Percentiles rank a stretch among this genome's conserved stretches.
Evolutionary conservation across 2,113 vertebrate species (phyloP).

Genomic region (Nerophis lumbriciformis): DNA sequence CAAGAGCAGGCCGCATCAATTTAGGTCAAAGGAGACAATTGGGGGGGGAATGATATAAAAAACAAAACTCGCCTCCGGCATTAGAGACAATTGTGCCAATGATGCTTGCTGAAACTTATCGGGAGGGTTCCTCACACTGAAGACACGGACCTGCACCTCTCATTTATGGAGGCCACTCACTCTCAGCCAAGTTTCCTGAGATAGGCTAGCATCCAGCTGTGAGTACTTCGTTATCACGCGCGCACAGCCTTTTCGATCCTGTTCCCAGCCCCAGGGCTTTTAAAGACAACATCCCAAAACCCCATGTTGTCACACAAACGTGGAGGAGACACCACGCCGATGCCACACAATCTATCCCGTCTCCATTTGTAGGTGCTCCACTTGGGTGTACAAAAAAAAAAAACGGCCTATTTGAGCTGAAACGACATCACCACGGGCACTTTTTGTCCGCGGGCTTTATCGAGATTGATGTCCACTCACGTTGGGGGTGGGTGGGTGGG

Average conservation of each 20-base stretch:
- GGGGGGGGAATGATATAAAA: slow-evolving; percentile 22
- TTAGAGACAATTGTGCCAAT: slow-evolving; percentile 35
- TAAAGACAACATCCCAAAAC: slow-evolving; percentile 20
- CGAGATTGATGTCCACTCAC: slow-evolving; percentile 67
- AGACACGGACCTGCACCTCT: slow-evolving; percentile 25
- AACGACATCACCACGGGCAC: slow-evolving; percentile 35
- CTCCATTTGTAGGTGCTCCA: neutral
- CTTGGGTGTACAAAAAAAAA: slow-evolving; percentile 1
- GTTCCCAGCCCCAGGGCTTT: slow-evolving; percentile 26
- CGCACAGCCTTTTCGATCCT: slow-evolving; percentile 51
- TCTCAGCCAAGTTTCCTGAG: slow-evolving; percentile 48
- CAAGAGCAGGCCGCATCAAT: slow-evolving; percentile 40
- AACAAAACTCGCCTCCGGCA: slow-evolving; percentile 38
- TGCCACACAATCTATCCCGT: slow-evolving; percentile 6
- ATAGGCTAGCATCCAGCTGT: slow-evolving; percentile 49
- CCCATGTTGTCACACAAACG: slow-evolving; percentile 6
- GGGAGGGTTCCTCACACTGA: slow-evolving; percentile 42
- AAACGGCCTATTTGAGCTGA: slow-evolving; percentile 37
- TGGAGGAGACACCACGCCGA: slow-evolving; percentile 12
- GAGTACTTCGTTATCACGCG: slow-evolving; percentile 57
- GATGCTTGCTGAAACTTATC: slow-evolving; percentile 26
- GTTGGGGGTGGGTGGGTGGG: slow-evolving; percentile 24
- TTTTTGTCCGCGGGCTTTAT: slow-evolving; percentile 55
- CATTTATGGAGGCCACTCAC: slow-evolving; percentile 53
- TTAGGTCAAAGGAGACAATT: slow-evolving; percentile 42